Evolutionary conservation across 2,888 invertebrate species (phyloP).

Genomic region (Caenorhabditis imperialis): DNA sequence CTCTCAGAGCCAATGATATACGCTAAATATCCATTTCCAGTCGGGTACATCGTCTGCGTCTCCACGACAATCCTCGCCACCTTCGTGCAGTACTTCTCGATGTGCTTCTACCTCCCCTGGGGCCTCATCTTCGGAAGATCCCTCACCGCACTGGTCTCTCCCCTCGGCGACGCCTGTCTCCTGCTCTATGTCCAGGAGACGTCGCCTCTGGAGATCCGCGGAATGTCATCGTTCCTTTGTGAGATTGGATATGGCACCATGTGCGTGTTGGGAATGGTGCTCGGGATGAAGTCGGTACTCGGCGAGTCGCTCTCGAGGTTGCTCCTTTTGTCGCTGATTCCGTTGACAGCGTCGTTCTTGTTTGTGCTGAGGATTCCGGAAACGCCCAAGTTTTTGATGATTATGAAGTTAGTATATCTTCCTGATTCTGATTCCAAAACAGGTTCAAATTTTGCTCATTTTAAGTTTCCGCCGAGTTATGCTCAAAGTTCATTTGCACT

Average conservation of each 20-base stretch:
- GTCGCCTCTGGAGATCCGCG: slow-evolving; percentile 67
- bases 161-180: slow-evolving; percentile 70
- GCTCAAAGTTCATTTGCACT: too few species aligned
- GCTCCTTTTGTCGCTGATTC: slow-evolving; percentile 68
- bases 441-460: too few species aligned
- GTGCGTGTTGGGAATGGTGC: slow-evolving; percentile 72
- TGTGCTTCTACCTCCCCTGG: slow-evolving; percentile 63
- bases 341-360: slow-evolving; percentile 61
- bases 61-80: slow-evolving; percentile 59
- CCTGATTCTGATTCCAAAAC: too few species aligned
- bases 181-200: slow-evolving; percentile 73
- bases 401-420: too few species aligned
- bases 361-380: slow-evolving; percentile 71
- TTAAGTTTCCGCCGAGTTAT: too few species aligned
- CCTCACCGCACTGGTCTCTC: slow-evolving; percentile 68
- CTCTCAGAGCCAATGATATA: too few species aligned
- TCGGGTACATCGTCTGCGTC: slow-evolving; percentile 70
- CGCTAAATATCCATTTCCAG: slow-evolving; percentile 58
- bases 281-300: slow-evolving; percentile 71
- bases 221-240: slow-evolving; percentile 70
- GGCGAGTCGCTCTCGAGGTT: slow-evolving; percentile 66
- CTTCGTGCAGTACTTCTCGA: slow-evolving; percentile 61
- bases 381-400: slow-evolving; percentile 72
- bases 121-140: slow-evolving; percentile 68
- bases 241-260: slow-evolving; percentile 74